Evolutionary conservation across 2,113 vertebrate genomes (phyloP).

Genomic region (Strigops habroptila): DNA sequence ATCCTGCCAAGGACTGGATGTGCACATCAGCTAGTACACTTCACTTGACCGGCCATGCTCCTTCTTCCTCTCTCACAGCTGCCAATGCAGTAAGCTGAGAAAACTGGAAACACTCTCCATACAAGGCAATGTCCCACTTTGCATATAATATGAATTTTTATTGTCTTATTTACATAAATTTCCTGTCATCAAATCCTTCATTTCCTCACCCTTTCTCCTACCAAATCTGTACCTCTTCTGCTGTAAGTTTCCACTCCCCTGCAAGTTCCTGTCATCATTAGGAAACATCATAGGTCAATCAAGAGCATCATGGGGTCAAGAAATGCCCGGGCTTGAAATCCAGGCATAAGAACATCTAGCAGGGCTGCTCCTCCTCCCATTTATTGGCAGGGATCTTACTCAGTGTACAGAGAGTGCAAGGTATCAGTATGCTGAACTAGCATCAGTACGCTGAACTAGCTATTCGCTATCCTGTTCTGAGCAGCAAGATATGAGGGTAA

Average conservation of each 20-base stretch:
- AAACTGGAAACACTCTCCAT: background rate
- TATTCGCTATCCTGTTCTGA: background rate
- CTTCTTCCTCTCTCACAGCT: background rate
- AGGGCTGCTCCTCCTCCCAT: background rate
- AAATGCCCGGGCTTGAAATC: background rate
- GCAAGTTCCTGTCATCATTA: background rate
- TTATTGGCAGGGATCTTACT: background rate
- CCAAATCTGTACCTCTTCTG: background rate
- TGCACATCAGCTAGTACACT: background rate
- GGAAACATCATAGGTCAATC: accelerated
- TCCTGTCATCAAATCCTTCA: background rate
- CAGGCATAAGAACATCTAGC: background rate
- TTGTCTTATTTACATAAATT: background rate
- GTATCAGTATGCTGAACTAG: background rate
- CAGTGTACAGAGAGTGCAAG: background rate
- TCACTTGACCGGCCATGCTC: background rate
- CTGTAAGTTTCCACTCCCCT: background rate
- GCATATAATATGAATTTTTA: background rate
- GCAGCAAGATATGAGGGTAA: background rate
- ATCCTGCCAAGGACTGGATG: background rate
- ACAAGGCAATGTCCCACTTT: background rate
- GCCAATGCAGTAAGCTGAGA: background rate
- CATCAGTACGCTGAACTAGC: background rate
- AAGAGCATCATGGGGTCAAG: background rate
- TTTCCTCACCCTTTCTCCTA: background rate